Evolutionary conservation across 2,888 invertebrate species (phyloP).

Genomic region (Erebia aethiops): DNA sequence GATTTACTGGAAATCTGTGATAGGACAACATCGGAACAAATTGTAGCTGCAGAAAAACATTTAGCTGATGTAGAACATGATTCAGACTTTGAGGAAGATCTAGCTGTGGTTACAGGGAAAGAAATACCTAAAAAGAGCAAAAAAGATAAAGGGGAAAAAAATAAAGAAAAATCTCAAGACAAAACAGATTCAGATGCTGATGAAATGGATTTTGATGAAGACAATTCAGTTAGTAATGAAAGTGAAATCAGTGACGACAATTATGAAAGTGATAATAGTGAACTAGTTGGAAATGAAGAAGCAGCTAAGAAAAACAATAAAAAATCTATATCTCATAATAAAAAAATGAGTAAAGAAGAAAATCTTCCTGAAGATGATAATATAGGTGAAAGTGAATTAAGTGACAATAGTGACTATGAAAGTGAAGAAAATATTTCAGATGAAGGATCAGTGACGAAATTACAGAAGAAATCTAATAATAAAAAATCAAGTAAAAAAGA

Average conservation of each 20-base stretch:
- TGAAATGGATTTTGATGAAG: slow-evolving; percentile 41
- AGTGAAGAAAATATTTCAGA: slow-evolving; percentile 39
- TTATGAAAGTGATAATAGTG: slow-evolving; percentile 41
- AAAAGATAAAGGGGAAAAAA: slow-evolving; percentile 36
- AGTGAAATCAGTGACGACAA: slow-evolving; percentile 41
- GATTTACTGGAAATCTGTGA: slow-evolving; percentile 90
- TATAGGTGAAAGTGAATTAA: slow-evolving; percentile 37
- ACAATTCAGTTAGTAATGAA: slow-evolving; percentile 39
- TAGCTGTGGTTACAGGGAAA: slow-evolving; percentile 81
- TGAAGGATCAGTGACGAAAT: slow-evolving; percentile 43
- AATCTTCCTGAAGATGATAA: slow-evolving; percentile 4
- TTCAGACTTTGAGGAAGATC: slow-evolving; percentile 85
- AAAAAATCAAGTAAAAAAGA: slow-evolving; percentile 37
- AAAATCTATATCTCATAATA: slow-evolving; percentile 6
- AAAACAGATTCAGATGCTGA: slow-evolving; percentile 37
- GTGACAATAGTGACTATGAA: slow-evolving; percentile 36
- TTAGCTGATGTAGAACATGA: slow-evolving; percentile 82
- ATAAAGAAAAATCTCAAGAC: slow-evolving; percentile 30
- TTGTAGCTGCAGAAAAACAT: slow-evolving; percentile 84
- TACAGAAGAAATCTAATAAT: slow-evolving; percentile 26
- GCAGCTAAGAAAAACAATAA: not conserved
- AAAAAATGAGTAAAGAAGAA: not conserved
- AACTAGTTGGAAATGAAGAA: slow-evolving; percentile 28
- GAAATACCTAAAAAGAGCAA: slow-evolving; percentile 52
- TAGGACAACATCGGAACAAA: slow-evolving; percentile 84